Base-by-base conservation (phyloP, 2,113 vertebrate species). In the Himantopus leucocephalus region DNA sequence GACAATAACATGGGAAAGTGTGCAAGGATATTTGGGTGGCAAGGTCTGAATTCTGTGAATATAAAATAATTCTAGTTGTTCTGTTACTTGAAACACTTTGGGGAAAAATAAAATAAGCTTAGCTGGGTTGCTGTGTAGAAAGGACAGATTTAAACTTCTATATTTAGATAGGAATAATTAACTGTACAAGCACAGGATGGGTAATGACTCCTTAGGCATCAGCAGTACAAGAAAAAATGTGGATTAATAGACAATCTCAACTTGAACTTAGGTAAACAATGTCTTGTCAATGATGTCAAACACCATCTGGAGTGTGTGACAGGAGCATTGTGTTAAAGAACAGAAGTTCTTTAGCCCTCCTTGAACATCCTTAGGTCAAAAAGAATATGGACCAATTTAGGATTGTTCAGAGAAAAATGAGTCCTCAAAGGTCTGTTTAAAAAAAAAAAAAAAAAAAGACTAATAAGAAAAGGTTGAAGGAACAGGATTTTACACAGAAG, bases 251-350 rank as follows among this genome's bases (percentile, higher is more conserved):
- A 91, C 52, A 87, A 81, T 89, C 75, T 96, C 47, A 68, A n/a
- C 67, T 85, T 92, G 56, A 88, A 94, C 52, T 74, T 91, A 60
- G 45, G 56, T 96, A 96, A 96, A 95, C 80, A 92, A 26, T 19
- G 4, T 78, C 68, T 87, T 85, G 77, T 92, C 91, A 91, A 4
- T 63, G 68, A 68, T 81, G 68, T 86, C 70, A 96, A 60, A 92
- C 23, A 64, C 84, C 84, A 89, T 94, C 80, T 95, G 84, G 76
- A 86, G 11, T 35, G 17, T 67, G 37, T 89, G 79, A 70, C 37
- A 74, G 50, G 55, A 87, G 75, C 47, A 52, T 34, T 81, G 56
- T 89, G 60, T 94, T 94, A 71, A 84, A 67, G 39, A 84, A 12
- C 55, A 59, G 67, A 68, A 92, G 18, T 85, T 92, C 39, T 90